phyloP scores from a whole-genome alignment of 2,888 invertebrate species.

The Pollenia labialis region DNA sequence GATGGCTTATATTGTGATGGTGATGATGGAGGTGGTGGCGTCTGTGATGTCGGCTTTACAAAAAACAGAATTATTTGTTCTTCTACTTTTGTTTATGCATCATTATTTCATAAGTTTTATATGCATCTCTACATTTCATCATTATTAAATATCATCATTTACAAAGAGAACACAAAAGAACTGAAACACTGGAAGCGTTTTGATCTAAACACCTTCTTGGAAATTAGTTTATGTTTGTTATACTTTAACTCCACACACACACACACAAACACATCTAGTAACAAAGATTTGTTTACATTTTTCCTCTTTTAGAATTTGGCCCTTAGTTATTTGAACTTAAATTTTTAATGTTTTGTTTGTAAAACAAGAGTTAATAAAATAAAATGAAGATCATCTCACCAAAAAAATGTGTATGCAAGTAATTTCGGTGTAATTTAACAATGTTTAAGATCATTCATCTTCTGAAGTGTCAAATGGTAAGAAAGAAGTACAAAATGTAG shows the following conservation, averaged over 20 bases:
- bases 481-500: background rate
- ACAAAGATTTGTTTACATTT: conserved; percentile 45
- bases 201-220: conserved; percentile 81
- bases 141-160: conserved; percentile 61
- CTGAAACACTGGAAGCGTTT: conserved; percentile 81
- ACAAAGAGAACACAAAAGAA: conserved; percentile 9
- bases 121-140: conserved; percentile 32
- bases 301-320: conserved; percentile 36
- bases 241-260: background rate
- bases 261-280: background rate
- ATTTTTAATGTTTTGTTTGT: conserved; percentile 53
- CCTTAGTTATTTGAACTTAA: conserved; percentile 69
- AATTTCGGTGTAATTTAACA: conserved; percentile 67
- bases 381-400: background rate
- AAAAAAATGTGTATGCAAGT: conserved; percentile 6
- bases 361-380: conserved; percentile 5
- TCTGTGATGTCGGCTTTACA: conserved; percentile 67
- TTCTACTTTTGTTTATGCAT: conserved; percentile 2
- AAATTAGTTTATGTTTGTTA: conserved; percentile 74
- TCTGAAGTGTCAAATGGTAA: conserved; percentile 48
- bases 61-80: conserved; percentile 42
- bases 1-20: conserved; percentile 31
- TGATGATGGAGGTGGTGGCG: conserved; percentile 70
- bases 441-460: conserved; percentile 64
- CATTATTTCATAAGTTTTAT: conserved; percentile 1